phyloP scores from a whole-genome alignment of 2,888 invertebrate genomes.

The Nephrotoma guestfalica region DNA sequence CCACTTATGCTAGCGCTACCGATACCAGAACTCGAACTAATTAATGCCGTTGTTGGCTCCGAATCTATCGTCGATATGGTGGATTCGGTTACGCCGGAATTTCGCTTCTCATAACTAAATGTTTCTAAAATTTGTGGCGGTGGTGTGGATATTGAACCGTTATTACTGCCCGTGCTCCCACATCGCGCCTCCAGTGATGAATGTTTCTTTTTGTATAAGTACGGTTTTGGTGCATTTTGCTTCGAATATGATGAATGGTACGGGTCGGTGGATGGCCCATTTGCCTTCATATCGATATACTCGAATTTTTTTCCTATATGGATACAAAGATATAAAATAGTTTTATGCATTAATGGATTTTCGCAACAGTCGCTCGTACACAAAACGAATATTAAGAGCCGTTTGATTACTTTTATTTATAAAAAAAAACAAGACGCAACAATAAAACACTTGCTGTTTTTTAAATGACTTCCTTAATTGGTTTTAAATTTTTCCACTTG shows the following conservation, averaged over 20 bases:
- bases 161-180: not conserved
- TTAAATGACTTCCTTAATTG: not conserved
- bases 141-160: not conserved
- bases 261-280: not conserved
- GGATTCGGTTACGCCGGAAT: slow-evolving; percentile 4
- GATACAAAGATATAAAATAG: not conserved
- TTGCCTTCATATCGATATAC: slow-evolving; percentile 3
- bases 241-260: not conserved
- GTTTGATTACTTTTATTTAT: not conserved
- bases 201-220: not conserved
- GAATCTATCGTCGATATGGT: not conserved
- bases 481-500: not conserved
- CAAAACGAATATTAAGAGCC: not conserved
- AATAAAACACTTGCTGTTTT: not conserved
- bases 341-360: not conserved
- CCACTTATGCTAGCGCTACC: not conserved
- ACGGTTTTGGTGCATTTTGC: not conserved
- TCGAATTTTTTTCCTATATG: slow-evolving; percentile 24
- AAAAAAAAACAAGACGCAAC: not conserved
- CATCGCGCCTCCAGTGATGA: not conserved
- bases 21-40: not conserved
- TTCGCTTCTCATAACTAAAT: slow-evolving; percentile 1
- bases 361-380: not conserved
- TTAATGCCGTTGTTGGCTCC: not conserved
- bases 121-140: slow-evolving; percentile 1